Base-by-base conservation (phyloP, 2,113 vertebrate species). In the Forbesichthys agassizii region DNA sequence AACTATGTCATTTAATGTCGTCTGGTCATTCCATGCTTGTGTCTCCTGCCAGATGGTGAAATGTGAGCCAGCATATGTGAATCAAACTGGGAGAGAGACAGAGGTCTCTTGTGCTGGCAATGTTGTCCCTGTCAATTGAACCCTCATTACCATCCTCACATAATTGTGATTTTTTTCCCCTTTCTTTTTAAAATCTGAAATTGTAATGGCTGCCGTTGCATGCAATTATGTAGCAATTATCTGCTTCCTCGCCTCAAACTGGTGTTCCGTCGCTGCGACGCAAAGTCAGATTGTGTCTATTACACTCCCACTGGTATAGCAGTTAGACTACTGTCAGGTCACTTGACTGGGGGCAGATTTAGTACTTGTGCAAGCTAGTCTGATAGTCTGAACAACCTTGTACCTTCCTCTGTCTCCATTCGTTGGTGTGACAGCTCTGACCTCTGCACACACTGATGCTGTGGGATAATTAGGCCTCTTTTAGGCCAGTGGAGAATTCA, bases 211-310 rank as follows among this genome's bases (percentile, higher is more conserved):
- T 81, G 78, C 73, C 82, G 89, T 89, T 89, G 88, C 86, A 86
- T 86, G 86, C 89, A 85, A 89, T 91, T 91, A 89, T 83, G 80
- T 68, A 83, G 77, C 84, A 91, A 92, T 91, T 91, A 89, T 86
- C 82, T 86, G 88, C 81, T 84, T 88, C 87, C 84, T 86, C 83
- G 84, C 86, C 83, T 79, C 72, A 20, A 84, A 88, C 78, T 68
- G 80, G 80, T 77, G 68, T 83, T 84, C 62, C 58, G 70, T 64
- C 59, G 75, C 73, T 74, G 84, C 75, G 81, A 68, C 76, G 84
- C 81, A 79, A 79, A 79, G 76, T 81, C 67, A 71, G 78, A 82
- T 77, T 84, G 84, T 81, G 70, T 79, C 75, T 84, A 33, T 81
- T 79, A 78, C 70, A 55, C 64, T 77, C 76, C 75, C 20, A 47